phyloP scores from a whole-genome alignment of 2,113 vertebrate genomes.

The Trinectes maculatus region DNA sequence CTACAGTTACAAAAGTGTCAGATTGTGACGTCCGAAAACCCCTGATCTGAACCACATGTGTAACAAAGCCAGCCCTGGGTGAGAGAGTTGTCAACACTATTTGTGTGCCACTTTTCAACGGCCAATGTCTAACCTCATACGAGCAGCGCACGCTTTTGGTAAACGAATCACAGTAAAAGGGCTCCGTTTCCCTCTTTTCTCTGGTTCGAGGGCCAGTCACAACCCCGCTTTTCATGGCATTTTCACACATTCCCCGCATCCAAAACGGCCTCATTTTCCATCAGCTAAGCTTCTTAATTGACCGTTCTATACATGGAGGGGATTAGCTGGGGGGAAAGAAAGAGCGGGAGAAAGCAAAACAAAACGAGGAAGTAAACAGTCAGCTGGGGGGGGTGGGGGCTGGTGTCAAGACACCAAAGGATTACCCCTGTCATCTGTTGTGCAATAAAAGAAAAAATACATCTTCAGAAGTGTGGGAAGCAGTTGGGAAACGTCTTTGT shows the following conservation, averaged over 20 bases:
- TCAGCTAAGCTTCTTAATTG: constrained; percentile 71
- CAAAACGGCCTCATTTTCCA: constrained; percentile 60
- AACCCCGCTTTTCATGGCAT: constrained; percentile 55
- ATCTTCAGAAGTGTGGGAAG: constrained; percentile 67
- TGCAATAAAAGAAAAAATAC: constrained; percentile 65
- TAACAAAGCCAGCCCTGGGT: constrained; percentile 32
- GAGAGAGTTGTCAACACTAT: constrained; percentile 20
- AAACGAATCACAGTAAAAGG: constrained; percentile 40
- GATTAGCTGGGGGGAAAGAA: constrained; percentile 57
- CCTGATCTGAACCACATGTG: constrained; percentile 37
- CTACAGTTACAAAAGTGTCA: constrained; percentile 47
- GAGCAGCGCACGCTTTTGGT: constrained; percentile 35
- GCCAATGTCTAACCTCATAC: constrained; percentile 26
- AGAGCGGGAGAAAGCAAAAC: constrained; percentile 53
- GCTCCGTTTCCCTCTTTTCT: constrained; percentile 59
- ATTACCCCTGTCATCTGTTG: constrained; percentile 68
- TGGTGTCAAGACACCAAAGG: constrained; percentile 65
- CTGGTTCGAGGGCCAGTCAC: constrained; percentile 46
- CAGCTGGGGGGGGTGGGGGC: constrained; percentile 49
- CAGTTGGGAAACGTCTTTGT: constrained; percentile 67
- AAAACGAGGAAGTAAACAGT: constrained; percentile 70
- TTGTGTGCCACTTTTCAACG: constrained; percentile 27
- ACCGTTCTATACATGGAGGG: constrained; percentile 49
- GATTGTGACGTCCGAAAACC: constrained; percentile 27
- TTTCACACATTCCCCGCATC: constrained; percentile 63